phyloP scores from a whole-genome alignment of 2,888 invertebrate species.

The Colostygia pectinataria region DNA sequence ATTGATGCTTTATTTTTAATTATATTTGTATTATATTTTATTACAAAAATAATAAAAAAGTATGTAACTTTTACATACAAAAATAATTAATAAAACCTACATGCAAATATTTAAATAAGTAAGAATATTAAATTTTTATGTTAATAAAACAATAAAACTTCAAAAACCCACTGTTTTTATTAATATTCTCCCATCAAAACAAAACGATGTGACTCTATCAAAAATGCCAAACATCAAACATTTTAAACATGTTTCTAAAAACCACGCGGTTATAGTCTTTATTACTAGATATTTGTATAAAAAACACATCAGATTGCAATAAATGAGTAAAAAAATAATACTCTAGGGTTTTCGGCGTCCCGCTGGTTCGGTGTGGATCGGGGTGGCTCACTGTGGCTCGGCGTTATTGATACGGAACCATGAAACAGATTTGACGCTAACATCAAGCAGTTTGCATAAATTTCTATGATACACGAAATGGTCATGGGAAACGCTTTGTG shows the following conservation, averaged over 20 bases:
- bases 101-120: not conserved
- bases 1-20: no score
- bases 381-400: not conserved
- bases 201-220: slow-evolving; percentile 45
- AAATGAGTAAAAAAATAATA: slow-evolving; percentile 24
- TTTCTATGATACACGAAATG: slow-evolving; percentile 48
- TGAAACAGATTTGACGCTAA: slow-evolving; percentile 48
- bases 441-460: slow-evolving; percentile 62
- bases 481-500: slow-evolving; percentile 60
- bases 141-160: slow-evolving; percentile 12
- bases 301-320: slow-evolving; percentile 25
- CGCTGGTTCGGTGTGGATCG: slow-evolving; percentile 34
- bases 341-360: slow-evolving; percentile 40
- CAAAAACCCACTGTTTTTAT: slow-evolving; percentile 26
- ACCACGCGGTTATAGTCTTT: slow-evolving; percentile 1
- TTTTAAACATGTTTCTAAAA: slow-evolving; percentile 17
- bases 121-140: slow-evolving; percentile 4
- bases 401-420: slow-evolving; percentile 32
- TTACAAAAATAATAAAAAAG: no score
- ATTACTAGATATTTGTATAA: slow-evolving; percentile 18
- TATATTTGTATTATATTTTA: not conserved
- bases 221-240: slow-evolving; percentile 36
- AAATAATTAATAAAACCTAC: no score
- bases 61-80: no score
- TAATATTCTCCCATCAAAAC: slow-evolving; percentile 39